Evolutionary conservation across 2,888 invertebrate genomes (phyloP).

Genomic region (Chymomyza caudatula): DNA sequence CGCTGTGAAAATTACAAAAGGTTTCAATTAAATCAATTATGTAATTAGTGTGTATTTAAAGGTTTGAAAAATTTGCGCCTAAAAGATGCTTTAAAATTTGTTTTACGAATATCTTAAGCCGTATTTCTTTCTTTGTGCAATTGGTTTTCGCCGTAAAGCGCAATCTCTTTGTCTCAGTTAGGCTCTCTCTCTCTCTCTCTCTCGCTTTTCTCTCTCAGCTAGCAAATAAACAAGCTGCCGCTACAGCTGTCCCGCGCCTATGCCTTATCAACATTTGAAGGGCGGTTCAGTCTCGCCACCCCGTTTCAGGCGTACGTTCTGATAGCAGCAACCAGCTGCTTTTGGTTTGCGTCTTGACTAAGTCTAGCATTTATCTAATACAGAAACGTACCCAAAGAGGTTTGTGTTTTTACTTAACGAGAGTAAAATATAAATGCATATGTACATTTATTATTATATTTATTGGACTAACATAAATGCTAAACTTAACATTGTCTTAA

Average conservation of each 20-base stretch:
- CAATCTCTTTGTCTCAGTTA: no score
- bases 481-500: no score
- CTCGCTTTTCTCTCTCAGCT: constrained; percentile 17
- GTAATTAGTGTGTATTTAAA: background rate
- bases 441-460: no score
- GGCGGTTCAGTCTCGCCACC: constrained; percentile 55
- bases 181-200: background rate
- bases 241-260: constrained; percentile 48
- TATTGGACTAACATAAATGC: no score
- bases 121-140: constrained; percentile 7
- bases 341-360: constrained; percentile 41
- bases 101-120: constrained; percentile 12
- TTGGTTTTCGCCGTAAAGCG: constrained; percentile 13
- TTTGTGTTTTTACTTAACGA: no score
- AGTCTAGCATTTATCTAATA: background rate
- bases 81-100: constrained; percentile 30
- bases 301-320: constrained; percentile 13
- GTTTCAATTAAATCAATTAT: background rate
- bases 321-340: constrained; percentile 14
- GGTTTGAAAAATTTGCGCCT: constrained; percentile 17
- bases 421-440: no score
- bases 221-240: constrained; percentile 47
- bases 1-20: background rate
- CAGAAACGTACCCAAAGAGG: no score
- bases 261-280: constrained; percentile 48